Conservation (phyloP, 2,888 invertebrate genomes). For the Agriotes lineatus region DNA sequence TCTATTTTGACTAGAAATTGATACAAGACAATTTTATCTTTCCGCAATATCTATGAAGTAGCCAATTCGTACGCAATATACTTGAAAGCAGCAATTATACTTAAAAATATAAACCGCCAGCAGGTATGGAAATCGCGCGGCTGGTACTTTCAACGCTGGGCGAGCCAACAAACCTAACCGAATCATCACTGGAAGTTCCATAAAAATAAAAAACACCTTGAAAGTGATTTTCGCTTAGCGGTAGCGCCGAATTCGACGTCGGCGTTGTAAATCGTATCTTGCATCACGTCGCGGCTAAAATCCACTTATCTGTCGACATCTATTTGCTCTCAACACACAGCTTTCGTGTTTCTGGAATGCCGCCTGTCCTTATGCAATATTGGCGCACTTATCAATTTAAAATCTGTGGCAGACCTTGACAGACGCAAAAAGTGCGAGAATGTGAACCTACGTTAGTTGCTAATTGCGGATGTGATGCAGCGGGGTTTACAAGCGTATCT, state of each 20-base stretch:
- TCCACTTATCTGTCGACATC: background rate
- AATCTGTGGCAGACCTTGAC: constrained; percentile 4
- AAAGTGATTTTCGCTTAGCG: no score
- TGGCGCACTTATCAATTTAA: constrained; percentile 3
- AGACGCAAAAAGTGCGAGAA: constrained; percentile 5
- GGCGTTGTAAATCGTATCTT: background rate
- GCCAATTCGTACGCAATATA: no score
- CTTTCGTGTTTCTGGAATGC: background rate
- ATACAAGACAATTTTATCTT: no score
- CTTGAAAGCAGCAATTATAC: no score
- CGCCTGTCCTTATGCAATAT: constrained; percentile 9
- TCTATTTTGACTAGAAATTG: no score
- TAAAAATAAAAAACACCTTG: no score
- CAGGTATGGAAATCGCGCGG: no score
- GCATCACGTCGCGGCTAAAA: background rate
- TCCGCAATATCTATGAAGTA: no score
- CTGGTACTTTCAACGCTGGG: no score
- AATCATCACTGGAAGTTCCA: no score
- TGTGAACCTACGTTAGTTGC: constrained; percentile 3
- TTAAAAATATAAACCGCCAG: no score
- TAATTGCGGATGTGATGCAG: background rate
- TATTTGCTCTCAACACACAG: background rate
- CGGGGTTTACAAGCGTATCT: background rate
- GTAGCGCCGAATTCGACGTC: background rate
- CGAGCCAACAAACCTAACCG: no score